These are phyloP conservation scores for Drosophila yakuba DNA, from an alignment of 1,140 invertebrate species.

Conservation along the genomic window DNA sequence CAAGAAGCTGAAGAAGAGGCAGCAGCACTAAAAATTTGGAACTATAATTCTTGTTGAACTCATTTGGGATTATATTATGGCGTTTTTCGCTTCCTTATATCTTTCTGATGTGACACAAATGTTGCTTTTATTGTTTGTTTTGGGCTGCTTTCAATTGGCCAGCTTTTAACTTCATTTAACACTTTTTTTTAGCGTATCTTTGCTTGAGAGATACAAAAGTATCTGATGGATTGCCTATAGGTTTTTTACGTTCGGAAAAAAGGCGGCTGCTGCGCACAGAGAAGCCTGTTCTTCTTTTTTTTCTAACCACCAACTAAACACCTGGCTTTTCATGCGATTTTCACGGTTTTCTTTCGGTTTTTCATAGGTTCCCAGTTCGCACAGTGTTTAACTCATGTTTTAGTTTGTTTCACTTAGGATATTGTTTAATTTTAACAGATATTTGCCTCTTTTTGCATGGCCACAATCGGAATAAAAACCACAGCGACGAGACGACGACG, in stretches of 20 bases:
- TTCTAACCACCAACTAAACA: constrained; percentile 38
- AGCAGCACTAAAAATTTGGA: constrained; percentile 20
- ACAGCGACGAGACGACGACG: constrained; percentile 71
- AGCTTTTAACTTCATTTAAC: constrained; percentile 1
- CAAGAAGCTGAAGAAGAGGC: constrained; percentile 32
- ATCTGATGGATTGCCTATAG: constrained; percentile 39
- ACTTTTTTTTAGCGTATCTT: constrained; percentile 7
- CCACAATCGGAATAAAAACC: constrained; percentile 81
- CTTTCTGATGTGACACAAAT: constrained; percentile 20
- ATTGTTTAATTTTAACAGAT: constrained; percentile 53
- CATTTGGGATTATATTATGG: constrained; percentile 26
- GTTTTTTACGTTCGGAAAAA: constrained; percentile 56
- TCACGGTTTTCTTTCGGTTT: constrained; percentile 22
- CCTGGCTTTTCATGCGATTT: constrained; percentile 32
- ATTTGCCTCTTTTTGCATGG: constrained; percentile 76
- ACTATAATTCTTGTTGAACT: constrained; percentile 27
- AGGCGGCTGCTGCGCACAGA: constrained; percentile 79
- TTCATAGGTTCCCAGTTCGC: background rate
- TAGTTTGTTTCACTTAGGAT: constrained; percentile 20
- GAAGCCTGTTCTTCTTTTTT: constrained; percentile 31
- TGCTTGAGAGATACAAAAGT: constrained; percentile 15
- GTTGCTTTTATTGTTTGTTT: constrained; percentile 25
- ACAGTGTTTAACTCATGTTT: constrained; percentile 10
- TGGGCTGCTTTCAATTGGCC: background rate
- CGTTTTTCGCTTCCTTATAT: constrained; percentile 4